phyloP scores from a whole-genome alignment of 2,888 invertebrate species.

The Thymelicus sylvestris region DNA sequence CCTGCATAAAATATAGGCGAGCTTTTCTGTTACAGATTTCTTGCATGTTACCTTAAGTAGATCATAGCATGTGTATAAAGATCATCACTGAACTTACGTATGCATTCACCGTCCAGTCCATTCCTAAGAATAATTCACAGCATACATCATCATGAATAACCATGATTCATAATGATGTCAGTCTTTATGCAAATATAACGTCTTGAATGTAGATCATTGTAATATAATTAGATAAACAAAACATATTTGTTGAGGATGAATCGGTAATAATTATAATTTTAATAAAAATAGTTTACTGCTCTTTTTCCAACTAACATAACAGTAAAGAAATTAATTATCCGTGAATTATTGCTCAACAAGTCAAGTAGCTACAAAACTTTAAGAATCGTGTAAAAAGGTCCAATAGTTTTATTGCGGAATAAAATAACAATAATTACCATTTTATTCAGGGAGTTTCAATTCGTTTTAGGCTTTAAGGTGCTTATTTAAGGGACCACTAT shows the following conservation, averaged over 20 bases:
- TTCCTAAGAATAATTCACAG: slow-evolving; percentile 29
- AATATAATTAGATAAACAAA: too few species aligned
- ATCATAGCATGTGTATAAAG: background rate
- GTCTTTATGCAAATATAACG: slow-evolving; percentile 17
- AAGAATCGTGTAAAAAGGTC: slow-evolving; percentile 14
- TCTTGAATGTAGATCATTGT: slow-evolving; percentile 26
- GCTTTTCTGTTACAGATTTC: too few species aligned
- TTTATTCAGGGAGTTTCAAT: background rate
- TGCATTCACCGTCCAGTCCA: slow-evolving; percentile 25
- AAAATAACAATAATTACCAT: background rate
- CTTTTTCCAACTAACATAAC: too few species aligned
- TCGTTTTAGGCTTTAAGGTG: background rate
- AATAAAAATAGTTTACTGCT: too few species aligned
- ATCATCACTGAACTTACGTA: slow-evolving; percentile 19
- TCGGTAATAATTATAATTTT: too few species aligned
- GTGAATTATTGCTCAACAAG: background rate
- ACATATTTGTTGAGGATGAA: too few species aligned
- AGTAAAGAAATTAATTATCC: background rate
- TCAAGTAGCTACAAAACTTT: background rate
- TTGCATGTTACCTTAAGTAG: too few species aligned
- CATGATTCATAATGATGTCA: slow-evolving; percentile 36
- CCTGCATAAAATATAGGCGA: too few species aligned
- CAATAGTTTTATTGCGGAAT: slow-evolving; percentile 15
- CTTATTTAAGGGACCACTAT: too few species aligned
- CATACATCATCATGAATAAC: slow-evolving; percentile 33